Evolutionary conservation across 2,113 vertebrate genomes (phyloP), one percentile per base, ranked within the genome.

Genomic region (Mionectes macconnelli): DNA sequence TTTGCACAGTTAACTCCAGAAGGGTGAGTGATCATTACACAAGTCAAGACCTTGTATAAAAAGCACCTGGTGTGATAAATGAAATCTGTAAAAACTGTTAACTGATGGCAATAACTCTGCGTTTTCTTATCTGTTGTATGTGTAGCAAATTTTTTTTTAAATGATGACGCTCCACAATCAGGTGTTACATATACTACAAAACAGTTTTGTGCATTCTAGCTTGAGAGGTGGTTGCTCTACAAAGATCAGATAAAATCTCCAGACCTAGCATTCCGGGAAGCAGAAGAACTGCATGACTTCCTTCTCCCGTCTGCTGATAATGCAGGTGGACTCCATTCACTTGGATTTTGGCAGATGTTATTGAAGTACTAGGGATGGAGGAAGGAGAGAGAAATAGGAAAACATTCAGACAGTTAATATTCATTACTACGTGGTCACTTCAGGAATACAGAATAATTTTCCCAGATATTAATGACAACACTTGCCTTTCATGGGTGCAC

Each of bases 261-360:
- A 80, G 72, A 99, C 99, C 99, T 93, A 99, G 88, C 97, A 99
- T 99, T 42, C 99, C 99, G 5, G 99, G 99, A 79, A 99, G 96
- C 59, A 99, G 95, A 85, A 99, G 97, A 80, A 99, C 93, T 0
- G 96, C 97, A n/a, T 99, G 99, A 17, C 97, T 95, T 80, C 99
- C 99, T 74, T 81, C 91, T 90, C 99, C 99, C 1, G 98, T 98
- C 82, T 88, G 96, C 96, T 98, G 98, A 11, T 99, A 99, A 95
- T 98, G 98, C 37, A 99, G 97, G 42, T 98, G 95, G 67, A 98
- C 98, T 37, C 99, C 98, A 63, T 99, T 99, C 75, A 99, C 98
- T n/a, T 93, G 89, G 67, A 97, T 94, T 96, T 97, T 98, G 74
- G 96, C 98, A 16, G 98, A 98, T 19, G 83, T 96, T 79, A 97